Evolutionary conservation across 1,140 invertebrate genomes (phyloP).

Genomic region (Melipona quadrifasciata): DNA sequence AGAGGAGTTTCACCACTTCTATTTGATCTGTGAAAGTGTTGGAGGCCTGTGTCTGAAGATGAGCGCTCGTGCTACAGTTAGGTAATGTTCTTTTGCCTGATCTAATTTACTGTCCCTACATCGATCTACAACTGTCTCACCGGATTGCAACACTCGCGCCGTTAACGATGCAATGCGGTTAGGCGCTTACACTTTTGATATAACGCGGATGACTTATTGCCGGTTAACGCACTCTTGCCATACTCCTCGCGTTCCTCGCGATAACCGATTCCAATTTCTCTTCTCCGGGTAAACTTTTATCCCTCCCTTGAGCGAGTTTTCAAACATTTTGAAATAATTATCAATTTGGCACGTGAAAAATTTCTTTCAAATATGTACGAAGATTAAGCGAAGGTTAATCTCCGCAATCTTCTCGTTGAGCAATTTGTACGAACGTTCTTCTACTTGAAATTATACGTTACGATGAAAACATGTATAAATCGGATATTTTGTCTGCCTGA

Average conservation of each 20-base stretch:
- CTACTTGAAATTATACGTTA: constrained; percentile 18
- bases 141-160: constrained; percentile 67
- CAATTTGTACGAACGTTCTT: constrained; percentile 7
- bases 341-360: not conserved
- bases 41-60: constrained; percentile 59
- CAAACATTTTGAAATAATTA: not conserved
- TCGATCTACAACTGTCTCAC: constrained; percentile 78
- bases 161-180: constrained; percentile 58
- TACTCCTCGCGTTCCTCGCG: not conserved
- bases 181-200: constrained; percentile 39
- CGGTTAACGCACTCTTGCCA: constrained; percentile 18
- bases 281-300: not conserved
- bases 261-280: not conserved
- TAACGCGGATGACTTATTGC: constrained; percentile 37
- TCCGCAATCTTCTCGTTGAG: constrained; percentile 13
- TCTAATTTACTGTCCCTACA: constrained; percentile 79
- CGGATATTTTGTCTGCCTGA: not conserved
- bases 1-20: constrained; percentile 58
- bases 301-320: too few relatives aligned
- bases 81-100: constrained; percentile 77
- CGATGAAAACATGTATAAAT: not conserved
- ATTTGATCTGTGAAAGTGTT: constrained; percentile 60
- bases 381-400: constrained; percentile 29
- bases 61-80: constrained; percentile 70
- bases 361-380: not conserved